phyloP scores from a whole-genome alignment of 2,797 vertebrate species.

The Glyptemys insculpta region DNA sequence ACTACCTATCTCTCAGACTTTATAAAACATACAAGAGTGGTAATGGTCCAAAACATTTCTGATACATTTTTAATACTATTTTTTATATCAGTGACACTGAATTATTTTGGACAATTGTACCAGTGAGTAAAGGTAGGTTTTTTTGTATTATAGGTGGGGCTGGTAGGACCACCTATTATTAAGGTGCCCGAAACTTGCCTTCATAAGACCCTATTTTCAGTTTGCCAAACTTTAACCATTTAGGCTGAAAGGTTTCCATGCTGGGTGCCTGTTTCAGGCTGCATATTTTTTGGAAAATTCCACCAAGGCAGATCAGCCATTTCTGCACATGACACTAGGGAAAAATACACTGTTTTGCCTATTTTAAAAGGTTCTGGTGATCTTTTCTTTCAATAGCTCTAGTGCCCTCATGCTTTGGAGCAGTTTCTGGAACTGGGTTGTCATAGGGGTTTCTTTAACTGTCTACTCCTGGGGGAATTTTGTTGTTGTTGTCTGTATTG shows the following conservation, averaged over 20 bases:
- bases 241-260: background rate
- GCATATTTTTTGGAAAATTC: background rate
- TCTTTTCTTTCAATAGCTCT: background rate
- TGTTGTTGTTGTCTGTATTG: too few relatives aligned
- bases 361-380: background rate
- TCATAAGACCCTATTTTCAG: background rate
- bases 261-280: background rate
- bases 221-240: background rate
- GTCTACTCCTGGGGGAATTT: too few relatives aligned
- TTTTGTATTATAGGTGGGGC: background rate
- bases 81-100: background rate
- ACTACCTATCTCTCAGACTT: background rate
- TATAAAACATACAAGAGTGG: background rate
- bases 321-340: background rate
- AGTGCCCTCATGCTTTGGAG: background rate
- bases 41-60: background rate
- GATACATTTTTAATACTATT: background rate
- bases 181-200: background rate
- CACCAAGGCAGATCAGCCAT: background rate
- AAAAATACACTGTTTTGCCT: background rate
- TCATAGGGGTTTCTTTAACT: too few relatives aligned
- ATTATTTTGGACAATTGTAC: background rate
- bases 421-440: background rate
- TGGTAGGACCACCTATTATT: background rate
- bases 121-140: background rate